Evolutionary conservation across 37 sponge, comb jelly and placozoan species (phyloP), one percentile per base, ranked within the genome.

Genomic region (Cliona cf. orientalis): DNA sequence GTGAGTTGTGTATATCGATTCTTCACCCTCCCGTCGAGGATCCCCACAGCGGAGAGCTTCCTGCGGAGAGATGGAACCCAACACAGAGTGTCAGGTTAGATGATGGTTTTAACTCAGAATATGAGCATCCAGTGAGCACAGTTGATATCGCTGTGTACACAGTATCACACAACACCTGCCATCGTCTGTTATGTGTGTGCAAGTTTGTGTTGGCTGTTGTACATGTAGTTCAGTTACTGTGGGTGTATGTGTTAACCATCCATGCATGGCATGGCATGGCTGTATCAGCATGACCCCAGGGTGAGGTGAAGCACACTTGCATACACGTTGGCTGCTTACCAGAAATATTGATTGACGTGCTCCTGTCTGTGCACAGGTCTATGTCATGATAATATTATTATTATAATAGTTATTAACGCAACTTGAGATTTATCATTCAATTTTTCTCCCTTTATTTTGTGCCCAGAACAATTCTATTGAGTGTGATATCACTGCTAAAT

Each of bases 31-130:
- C 98, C 22, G 94, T 89, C 5, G 96, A 90, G 26, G 98, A 98
- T 69, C 91, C 88, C n/a, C 84, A 93, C 56, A 98, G 98, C 55
- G 98, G 98, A 34, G 98, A 98, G 74, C 77, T 86, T 28, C 96
- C 98, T 6, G 81, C 84, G 31, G 98, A 98, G 69, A 72, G 98
- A 43, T 98, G 96, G 98, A 93, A 98, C 79, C 99, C 99, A 14
- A 98, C 99, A 55, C 96, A 96, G 46, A 89, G 87, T 72, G 99
- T 98, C 67, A 88, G 97, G 97, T 97, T 58, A 1, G 64, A 11
- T 5, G 31, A 17, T 4, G 35, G 32, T 14, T 49, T 14, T 26
- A 7, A 21, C 53, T 72, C 73, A 6, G 14, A 19, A 49, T 49
- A 14, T 49, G 14, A 9, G 14, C 14, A 49, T 49, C 9, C 53